Conservation (phyloP, 2,113 vertebrate species). For the Tursiops truncatus region DNA sequence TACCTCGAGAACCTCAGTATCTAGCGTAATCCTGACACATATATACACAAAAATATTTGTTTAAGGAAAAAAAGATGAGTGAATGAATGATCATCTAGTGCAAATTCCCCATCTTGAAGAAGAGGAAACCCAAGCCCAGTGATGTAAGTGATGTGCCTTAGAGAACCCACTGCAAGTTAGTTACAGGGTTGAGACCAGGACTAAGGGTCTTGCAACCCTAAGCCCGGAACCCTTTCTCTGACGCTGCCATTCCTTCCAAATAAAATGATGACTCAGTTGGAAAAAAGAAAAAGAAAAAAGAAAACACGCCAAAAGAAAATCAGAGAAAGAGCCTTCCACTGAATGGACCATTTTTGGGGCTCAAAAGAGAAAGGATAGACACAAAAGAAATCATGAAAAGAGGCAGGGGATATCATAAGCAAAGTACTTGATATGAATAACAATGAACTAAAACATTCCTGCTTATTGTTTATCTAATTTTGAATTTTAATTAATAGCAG, state of each 20-base stretch:
- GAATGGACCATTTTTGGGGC: background rate
- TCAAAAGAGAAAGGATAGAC: background rate
- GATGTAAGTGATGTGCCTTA: rapidly evolving
- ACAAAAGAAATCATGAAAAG: background rate
- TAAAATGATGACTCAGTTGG: background rate
- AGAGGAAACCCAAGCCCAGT: background rate
- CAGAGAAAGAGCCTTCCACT: background rate
- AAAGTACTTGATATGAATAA: conserved; percentile 74
- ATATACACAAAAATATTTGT: background rate
- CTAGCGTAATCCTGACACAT: background rate
- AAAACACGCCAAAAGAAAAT: background rate
- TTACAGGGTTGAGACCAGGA: background rate
- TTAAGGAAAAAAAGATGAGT: background rate
- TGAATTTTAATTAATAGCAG: conserved; percentile 86
- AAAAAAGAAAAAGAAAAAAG: background rate
- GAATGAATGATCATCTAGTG: background rate
- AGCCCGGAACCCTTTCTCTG: background rate
- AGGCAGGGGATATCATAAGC: conserved; percentile 40
- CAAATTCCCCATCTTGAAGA: background rate
- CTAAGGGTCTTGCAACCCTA: rapidly evolving
- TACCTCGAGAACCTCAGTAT: background rate
- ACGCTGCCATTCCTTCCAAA: background rate
- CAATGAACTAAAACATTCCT: conserved; percentile 76
- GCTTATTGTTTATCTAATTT: conserved; percentile 84
- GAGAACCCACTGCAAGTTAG: background rate